These are phyloP conservation scores for Tetrax tetrax DNA, from an alignment of 2,113 vertebrate species.

Conservation along the genomic window DNA sequence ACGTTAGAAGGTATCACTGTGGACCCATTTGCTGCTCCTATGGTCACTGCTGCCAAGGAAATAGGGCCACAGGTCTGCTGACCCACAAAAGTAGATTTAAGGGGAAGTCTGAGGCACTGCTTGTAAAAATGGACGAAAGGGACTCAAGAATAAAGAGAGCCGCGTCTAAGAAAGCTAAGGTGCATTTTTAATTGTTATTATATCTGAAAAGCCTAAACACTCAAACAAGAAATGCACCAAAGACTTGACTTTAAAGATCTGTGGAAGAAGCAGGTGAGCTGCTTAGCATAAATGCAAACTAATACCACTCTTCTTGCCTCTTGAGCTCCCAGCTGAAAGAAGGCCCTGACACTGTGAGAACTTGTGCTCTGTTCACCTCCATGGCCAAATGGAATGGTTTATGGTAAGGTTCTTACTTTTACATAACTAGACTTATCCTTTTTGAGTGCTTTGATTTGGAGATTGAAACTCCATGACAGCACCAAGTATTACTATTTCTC, in stretches of 20 bases:
- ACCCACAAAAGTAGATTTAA: not conserved
- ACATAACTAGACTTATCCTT: not conserved
- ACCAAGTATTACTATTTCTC: not conserved
- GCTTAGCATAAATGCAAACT: not conserved
- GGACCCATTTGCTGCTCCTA: not conserved
- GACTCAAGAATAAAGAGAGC: not conserved
- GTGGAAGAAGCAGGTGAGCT: not conserved
- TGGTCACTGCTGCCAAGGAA: not conserved
- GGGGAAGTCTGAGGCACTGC: not conserved
- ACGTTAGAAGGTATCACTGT: fast-evolving
- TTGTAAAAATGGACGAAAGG: not conserved
- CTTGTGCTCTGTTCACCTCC: not conserved
- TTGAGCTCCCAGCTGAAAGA: not conserved
- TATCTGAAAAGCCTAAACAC: not conserved
- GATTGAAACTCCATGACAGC: not conserved
- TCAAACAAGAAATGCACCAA: not conserved
- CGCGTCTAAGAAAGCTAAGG: not conserved
- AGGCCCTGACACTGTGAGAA: not conserved
- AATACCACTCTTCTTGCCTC: not conserved
- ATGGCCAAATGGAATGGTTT: not conserved
- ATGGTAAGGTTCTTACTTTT: not conserved
- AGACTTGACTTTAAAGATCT: not conserved
- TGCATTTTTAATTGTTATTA: not conserved
- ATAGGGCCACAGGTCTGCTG: not conserved
- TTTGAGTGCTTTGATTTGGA: not conserved